A percentile compares a stretch with the other conserved stretches of the same genome.
Evolutionary conservation across 2,888 invertebrate species (phyloP).

Genomic region (Zaprionus lineosus): DNA sequence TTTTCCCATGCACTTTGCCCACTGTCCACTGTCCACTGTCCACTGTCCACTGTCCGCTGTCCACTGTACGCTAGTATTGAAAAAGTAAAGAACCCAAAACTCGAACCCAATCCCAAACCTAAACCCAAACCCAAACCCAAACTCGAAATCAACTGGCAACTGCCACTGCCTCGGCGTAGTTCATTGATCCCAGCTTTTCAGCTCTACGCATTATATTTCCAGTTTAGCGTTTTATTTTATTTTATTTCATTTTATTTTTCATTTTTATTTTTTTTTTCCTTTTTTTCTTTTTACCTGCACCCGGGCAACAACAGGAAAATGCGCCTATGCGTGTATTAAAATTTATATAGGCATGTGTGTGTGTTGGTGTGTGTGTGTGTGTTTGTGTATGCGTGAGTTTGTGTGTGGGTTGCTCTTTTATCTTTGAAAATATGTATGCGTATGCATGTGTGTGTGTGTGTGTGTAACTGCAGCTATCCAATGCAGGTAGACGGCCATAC

Average conservation of each 20-base stretch:
- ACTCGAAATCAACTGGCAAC: constrained; percentile 24
- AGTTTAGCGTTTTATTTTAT: constrained; percentile 71
- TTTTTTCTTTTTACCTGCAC: constrained; percentile 58
- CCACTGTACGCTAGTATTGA: constrained; percentile 36
- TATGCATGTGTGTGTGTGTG: constrained; percentile 13
- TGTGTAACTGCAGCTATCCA: constrained; percentile 40
- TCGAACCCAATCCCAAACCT: constrained; percentile 18
- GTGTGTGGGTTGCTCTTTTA: constrained; percentile 52
- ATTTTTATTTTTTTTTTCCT: constrained; percentile 41
- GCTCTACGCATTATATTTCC: constrained; percentile 73
- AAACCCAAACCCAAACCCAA: constrained; percentile 12
- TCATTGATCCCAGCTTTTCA: constrained; percentile 70
- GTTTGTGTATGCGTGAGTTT: constrained; percentile 25
- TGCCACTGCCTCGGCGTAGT: constrained; percentile 52
- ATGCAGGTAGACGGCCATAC: constrained; percentile 38
- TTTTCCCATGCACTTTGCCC: constrained; percentile 1
- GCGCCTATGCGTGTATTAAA: constrained; percentile 36
- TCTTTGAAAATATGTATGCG: constrained; percentile 30
- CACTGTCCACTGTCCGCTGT: background rate
- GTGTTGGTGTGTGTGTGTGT: constrained; percentile 5
- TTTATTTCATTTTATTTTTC: constrained; percentile 37
- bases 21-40: background rate
- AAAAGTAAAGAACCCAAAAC: constrained; percentile 37
- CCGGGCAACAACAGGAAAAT: constrained; percentile 67
- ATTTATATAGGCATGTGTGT: too few species aligned